These are phyloP conservation scores for Stegophylla sp. DNA, from an alignment of 2,888 invertebrate genomes.

Conservation along the genomic window DNA sequence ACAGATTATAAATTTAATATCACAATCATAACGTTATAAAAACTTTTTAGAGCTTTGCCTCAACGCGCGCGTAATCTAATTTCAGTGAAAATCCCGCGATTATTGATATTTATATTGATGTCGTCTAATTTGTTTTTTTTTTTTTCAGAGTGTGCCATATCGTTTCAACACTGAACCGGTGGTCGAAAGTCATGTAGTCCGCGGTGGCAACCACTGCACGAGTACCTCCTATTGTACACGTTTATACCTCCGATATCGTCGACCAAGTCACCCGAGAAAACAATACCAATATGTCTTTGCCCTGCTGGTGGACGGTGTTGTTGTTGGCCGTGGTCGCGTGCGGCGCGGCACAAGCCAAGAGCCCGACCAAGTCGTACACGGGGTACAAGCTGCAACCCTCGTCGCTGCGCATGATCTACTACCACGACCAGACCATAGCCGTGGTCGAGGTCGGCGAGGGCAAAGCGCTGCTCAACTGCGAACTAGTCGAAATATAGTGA, in stretches of 20 bases:
- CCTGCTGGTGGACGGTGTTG: background rate
- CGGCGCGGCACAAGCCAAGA: background rate
- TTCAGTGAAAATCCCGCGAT: no score
- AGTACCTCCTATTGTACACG: background rate
- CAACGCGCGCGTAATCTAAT: no score
- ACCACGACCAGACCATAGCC: slow-evolving; percentile 82
- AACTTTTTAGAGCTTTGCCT: no score
- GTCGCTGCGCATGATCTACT: slow-evolving; percentile 72
- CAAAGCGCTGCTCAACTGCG: slow-evolving; percentile 67
- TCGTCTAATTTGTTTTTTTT: background rate
- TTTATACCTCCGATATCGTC: background rate
- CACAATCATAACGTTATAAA: no score
- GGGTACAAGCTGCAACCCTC: slow-evolving; percentile 27
- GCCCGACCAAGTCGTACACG: slow-evolving; percentile 30
- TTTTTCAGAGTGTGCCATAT: background rate
- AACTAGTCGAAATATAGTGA: slow-evolving; percentile 84
- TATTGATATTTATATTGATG: no score
- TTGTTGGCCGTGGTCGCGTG: background rate
- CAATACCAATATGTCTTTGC: background rate
- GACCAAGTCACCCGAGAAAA: background rate
- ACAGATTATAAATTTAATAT: no score
- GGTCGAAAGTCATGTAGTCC: background rate
- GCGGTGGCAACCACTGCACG: background rate
- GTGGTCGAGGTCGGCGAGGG: slow-evolving; percentile 78
- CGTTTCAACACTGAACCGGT: background rate